Base-by-base conservation (phyloP, 2,113 vertebrate species). In the Panthera uncia region DNA sequence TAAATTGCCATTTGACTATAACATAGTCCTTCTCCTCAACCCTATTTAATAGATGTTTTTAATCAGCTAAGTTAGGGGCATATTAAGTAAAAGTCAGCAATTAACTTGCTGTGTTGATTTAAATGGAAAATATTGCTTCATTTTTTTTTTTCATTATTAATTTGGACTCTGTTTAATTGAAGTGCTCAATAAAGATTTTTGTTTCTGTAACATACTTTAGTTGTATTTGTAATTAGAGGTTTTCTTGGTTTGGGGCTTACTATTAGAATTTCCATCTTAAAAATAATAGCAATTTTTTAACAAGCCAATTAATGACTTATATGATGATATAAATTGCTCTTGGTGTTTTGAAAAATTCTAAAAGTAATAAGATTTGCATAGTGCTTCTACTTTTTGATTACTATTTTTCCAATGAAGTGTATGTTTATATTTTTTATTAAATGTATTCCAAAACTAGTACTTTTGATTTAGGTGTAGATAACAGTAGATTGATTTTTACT, bases 111-210 rank as follows among this genome's bases (percentile, higher is more conserved):
- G 3, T 85, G 33, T 92, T 97, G 76, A 91, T 93, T 94, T 96
- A 98, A 95, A 71, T 97, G 91, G 96, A 97, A 96, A 95, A 80
- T 90, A 55, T 36, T 91, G 85, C 76, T 73, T 86, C 94, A 85
- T 74, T 96, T 97, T 96, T 96, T 96, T 97, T 96, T 85, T 76
- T 87, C 57, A 95, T 90, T 76, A 90, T 94, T 94, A 95, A 93
- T 93, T 98, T 97, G 71, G 15, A 69, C 66, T 84, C n/a, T 69
- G 41, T 85, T 74, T 89, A 91, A 89, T 85, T 86, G 55, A 93
- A 94, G 69, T 94, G 36, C 91, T 86, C 93, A 92, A 68, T 95
- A 96, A 97, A 95, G 65, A 87, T 74, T 97, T 98, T 97, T 88
- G 92, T 95, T 98, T 91, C 63, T 93, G 2, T 89, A 73, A 45